Evolutionary conservation across 2,797 vertebrate genomes (phyloP).

Genomic region (Parauchenoglanis punctatus): DNA sequence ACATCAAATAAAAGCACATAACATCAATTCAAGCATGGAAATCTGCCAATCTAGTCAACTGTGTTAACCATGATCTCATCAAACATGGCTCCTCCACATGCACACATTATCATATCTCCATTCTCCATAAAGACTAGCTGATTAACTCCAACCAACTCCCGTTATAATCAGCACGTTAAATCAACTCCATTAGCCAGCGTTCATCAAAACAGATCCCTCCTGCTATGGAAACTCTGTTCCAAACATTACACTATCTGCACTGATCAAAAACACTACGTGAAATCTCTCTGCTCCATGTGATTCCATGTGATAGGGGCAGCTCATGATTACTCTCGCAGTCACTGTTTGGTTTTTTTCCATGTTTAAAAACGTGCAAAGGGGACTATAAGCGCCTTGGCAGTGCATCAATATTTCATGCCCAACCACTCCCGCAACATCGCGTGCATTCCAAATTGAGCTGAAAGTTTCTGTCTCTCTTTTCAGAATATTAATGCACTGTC

Average conservation of each 20-base stretch:
- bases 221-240: slow-evolving; percentile 50
- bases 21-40: slow-evolving; percentile 53
- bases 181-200: slow-evolving; percentile 55
- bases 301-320: slow-evolving; percentile 44
- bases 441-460: slow-evolving; percentile 31
- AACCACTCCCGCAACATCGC: slow-evolving; percentile 5
- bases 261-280: slow-evolving; percentile 28
- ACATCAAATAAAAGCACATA: slow-evolving; percentile 51
- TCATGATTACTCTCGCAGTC: slow-evolving; percentile 47
- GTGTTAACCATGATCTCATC: slow-evolving; percentile 56
- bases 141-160: slow-evolving; percentile 56
- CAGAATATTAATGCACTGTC: slow-evolving; percentile 19
- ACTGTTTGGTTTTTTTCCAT: slow-evolving; percentile 35
- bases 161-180: slow-evolving; percentile 50
- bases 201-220: slow-evolving; percentile 45
- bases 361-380: slow-evolving; percentile 34
- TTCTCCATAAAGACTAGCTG: slow-evolving; percentile 57
- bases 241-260: slow-evolving; percentile 28
- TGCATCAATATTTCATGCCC: slow-evolving; percentile 47
- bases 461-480: slow-evolving; percentile 29
- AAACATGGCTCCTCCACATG: slow-evolving; percentile 51
- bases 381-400: slow-evolving; percentile 44
- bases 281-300: slow-evolving; percentile 48
- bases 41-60: slow-evolving; percentile 54
- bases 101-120: slow-evolving; percentile 59